phyloP scores from a whole-genome alignment of 2,888 invertebrate genomes.

The Morpho deidamia region DNA sequence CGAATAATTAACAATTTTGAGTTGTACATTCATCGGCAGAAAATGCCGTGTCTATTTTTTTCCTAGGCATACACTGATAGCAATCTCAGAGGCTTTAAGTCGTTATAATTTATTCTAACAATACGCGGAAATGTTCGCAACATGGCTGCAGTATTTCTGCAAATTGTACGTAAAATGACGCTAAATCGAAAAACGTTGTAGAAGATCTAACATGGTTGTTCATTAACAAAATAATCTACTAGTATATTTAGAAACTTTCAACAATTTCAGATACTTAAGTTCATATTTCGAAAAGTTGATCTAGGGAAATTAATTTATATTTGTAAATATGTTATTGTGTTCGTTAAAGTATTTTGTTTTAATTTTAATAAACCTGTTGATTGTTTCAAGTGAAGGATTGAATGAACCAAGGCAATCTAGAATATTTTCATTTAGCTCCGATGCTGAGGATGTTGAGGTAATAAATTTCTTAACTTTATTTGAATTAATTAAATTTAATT shows the following conservation, averaged over 20 bases:
- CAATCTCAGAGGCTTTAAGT: constrained; percentile 17
- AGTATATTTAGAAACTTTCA: neutral
- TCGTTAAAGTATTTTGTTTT: no score
- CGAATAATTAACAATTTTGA: no score
- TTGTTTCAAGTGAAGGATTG: constrained; percentile 34
- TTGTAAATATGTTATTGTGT: no score
- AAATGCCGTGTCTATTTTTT: constrained; percentile 15
- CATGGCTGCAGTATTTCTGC: constrained; percentile 37
- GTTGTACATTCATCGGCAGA: no score
- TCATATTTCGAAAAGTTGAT: no score
- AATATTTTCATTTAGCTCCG: constrained; percentile 77
- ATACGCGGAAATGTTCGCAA: constrained; percentile 52
- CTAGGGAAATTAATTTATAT: no score
- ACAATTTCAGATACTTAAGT: neutral
- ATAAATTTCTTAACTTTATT: no score
- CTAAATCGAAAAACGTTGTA: constrained; percentile 40
- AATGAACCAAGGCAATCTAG: constrained; percentile 44
- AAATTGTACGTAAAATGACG: constrained; percentile 42
- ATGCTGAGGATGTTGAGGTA: constrained; percentile 75
- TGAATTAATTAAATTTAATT: no score
- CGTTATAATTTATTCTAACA: constrained; percentile 42
- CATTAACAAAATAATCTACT: neutral
- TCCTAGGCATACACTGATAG: constrained; percentile 15
- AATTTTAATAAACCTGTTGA: constrained; percentile 11
- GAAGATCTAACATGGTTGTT: constrained; percentile 4